phyloP scores from a whole-genome alignment of 2,888 invertebrate species.

The Shargacucullia verbasci region DNA sequence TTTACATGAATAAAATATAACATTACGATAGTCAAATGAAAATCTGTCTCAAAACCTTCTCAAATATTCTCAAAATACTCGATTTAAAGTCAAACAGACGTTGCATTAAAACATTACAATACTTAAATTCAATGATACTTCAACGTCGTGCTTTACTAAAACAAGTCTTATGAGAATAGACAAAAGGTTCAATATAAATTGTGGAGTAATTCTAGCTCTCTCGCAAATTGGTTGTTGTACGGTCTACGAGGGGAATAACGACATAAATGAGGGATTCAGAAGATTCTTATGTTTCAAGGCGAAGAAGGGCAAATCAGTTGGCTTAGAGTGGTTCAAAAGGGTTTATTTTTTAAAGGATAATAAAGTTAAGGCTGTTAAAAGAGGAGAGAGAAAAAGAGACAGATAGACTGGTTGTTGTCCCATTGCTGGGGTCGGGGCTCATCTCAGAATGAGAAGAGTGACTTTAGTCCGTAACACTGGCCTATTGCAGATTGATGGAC shows the following conservation, averaged over 20 bases:
- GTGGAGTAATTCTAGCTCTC: not conserved
- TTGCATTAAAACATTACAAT: conserved; percentile 16
- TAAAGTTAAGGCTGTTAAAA: too few species aligned
- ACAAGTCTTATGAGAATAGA: not conserved
- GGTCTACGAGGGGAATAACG: conserved; percentile 11
- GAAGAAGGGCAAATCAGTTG: conserved; percentile 11
- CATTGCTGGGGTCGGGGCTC: too few species aligned
- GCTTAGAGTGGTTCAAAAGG: not conserved
- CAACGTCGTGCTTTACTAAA: not conserved
- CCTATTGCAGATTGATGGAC: too few species aligned
- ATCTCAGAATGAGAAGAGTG: too few species aligned
- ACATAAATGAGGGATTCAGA: conserved; percentile 24
- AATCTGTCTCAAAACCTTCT: not conserved
- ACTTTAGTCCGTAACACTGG: too few species aligned
- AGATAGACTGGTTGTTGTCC: too few species aligned
- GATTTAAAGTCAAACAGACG: conserved; percentile 11
- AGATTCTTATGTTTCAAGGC: conserved; percentile 28
- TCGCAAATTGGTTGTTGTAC: conserved; percentile 40
- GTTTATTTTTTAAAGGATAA: too few species aligned
- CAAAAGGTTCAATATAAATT: conserved; percentile 6
- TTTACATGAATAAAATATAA: not conserved
- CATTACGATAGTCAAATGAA: not conserved
- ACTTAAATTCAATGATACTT: conserved; percentile 6
- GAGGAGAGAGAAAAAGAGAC: too few species aligned
- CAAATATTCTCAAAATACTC: not conserved